Base-by-base conservation (phyloP, 2,797 vertebrate genomes). In the Premnoplex brunnescens region DNA sequence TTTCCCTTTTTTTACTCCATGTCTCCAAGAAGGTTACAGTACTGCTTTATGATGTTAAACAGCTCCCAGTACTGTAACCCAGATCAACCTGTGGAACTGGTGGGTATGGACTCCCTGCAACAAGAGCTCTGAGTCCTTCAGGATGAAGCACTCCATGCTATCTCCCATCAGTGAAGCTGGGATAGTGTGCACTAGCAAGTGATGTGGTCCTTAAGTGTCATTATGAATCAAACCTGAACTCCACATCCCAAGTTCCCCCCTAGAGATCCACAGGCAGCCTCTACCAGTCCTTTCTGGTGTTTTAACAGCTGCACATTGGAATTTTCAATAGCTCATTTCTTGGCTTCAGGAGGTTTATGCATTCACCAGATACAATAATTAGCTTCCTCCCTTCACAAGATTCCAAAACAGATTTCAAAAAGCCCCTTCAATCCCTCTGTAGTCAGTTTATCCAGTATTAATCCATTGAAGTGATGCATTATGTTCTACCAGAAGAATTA, bases 401-500 rank as follows among this genome's bases (percentile, higher is more conserved):
- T 68, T 93, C 89, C 85, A 93, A 87, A 95, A 92, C 34, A 73
- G 82, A 78, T 77, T 86, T 88, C 17, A 49, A 77, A 85, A 89
- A 82, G 13, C 0, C 36, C 28, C 28, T 78, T 92, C 62, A 68
- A 27, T 59, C 77, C 48, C 56, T 88, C 85, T 88, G 77, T 37
- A 93, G 91, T 69, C 55, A 63, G 49, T 84, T 80, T 37, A 88
- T 81, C 87, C 68, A 68, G 63, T 76, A 81, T 62, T 78, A 93
- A 91, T 93, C 67, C 82, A 95, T 51, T 91, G 69, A 77, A 91
- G 73, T 51, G 48, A 74, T 63, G 88, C 89, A 86, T 74, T 88
- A 30, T 48, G 80, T 66, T 80, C 69, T 46, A 76, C 23, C 66
- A 91, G 79, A 92, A 93, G 85, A 95, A 89, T 93, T 86, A 93